These are phyloP conservation scores for Melanerpes formicivorus DNA, from an alignment of 2,113 vertebrate species.

Conservation along the genomic window DNA sequence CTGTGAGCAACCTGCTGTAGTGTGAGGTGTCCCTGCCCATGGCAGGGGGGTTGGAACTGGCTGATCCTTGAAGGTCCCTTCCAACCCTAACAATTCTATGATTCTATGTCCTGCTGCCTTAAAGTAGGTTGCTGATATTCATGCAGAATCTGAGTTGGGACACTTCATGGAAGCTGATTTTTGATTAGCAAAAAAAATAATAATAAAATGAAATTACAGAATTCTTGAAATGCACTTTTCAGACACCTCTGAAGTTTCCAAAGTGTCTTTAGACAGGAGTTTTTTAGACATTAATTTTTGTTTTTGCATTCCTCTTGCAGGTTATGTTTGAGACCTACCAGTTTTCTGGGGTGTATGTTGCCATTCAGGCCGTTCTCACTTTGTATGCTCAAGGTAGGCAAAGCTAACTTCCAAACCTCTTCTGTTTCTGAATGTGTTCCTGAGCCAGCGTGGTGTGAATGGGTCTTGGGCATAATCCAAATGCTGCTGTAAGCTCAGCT, in stretches of 20 bases:
- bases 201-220: no score
- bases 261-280: neutral
- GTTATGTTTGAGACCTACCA: conserved; percentile 99
- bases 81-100: no score
- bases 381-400: conserved; percentile 96
- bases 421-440: neutral
- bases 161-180: neutral
- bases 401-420: neutral
- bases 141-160: neutral
- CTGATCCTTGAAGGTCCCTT: no score
- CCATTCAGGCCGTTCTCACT: conserved; percentile 97
- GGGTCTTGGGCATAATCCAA: neutral
- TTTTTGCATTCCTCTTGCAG: conserved; percentile 74
- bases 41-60: no score
- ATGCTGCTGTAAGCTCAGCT: neutral
- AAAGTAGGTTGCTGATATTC: neutral
- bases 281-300: neutral
- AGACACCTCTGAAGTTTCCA: neutral
- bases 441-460: neutral
- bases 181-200: neutral
- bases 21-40: no score
- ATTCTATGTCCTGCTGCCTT: neutral
- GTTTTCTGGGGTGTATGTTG: conserved; percentile 96
- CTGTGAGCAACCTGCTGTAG: no score
- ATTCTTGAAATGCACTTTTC: neutral